Conservation (phyloP, 2,797 vertebrate species). For the Falco biarmicus region DNA sequence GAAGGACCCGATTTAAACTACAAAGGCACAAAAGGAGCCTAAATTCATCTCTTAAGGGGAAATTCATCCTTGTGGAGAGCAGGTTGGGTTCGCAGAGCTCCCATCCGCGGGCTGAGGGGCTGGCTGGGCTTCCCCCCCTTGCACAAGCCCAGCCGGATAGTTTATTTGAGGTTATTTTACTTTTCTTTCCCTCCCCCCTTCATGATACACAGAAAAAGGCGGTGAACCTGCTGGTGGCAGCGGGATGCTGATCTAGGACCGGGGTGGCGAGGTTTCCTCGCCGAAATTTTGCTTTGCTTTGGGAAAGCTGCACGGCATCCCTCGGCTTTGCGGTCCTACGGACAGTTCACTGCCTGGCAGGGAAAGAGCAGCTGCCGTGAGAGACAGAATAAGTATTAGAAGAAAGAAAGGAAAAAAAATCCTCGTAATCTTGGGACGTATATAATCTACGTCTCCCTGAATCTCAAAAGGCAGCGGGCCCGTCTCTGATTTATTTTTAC, state of each 20-base stretch:
- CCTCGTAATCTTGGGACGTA: slow-evolving; percentile 57
- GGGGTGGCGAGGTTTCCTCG: background rate
- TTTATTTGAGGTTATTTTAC: background rate
- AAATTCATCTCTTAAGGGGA: background rate
- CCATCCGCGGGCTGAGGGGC: background rate
- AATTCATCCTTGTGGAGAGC: background rate
- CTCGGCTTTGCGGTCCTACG: background rate
- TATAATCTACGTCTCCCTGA: slow-evolving; percentile 53
- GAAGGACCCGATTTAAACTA: background rate
- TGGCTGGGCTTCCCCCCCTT: background rate
- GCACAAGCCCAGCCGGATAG: background rate
- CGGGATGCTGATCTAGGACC: background rate
- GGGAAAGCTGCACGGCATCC: background rate
- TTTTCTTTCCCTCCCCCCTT: background rate
- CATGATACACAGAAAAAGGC: accelerated
- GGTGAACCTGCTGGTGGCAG: background rate
- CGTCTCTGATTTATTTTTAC: slow-evolving; percentile 61
- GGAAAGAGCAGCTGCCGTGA: slow-evolving; percentile 28
- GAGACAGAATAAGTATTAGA: background rate
- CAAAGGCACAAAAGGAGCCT: background rate
- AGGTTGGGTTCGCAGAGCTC: background rate
- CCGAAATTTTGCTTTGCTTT: background rate
- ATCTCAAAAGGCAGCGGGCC: slow-evolving; percentile 48
- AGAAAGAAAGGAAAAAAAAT: background rate
- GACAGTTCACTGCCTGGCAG: background rate